Evolutionary conservation across 2,888 invertebrate species (phyloP).

Genomic region (Lithophane semibrunnea): DNA sequence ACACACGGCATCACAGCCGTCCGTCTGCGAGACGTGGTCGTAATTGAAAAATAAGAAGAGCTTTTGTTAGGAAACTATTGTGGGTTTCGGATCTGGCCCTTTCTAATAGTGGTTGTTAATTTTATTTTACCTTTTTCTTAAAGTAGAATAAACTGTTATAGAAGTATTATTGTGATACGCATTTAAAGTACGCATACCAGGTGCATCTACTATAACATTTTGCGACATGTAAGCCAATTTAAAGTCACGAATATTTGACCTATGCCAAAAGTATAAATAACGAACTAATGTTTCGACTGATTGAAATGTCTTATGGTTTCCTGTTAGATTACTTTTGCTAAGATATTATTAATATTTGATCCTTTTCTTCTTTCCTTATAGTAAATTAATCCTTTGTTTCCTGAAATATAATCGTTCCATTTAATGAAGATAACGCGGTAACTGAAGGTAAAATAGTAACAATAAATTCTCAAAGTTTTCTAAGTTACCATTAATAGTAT

Average conservation of each 20-base stretch:
- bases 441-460: slow-evolving; percentile 1
- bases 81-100: slow-evolving; percentile 4
- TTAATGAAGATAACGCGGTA: background rate
- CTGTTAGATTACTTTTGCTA: no score
- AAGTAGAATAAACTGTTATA: background rate
- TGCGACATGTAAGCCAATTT: background rate
- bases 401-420: background rate
- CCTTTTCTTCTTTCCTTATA: background rate
- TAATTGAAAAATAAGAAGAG: slow-evolving; percentile 79
- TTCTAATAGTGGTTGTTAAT: slow-evolving; percentile 17
- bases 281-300: background rate
- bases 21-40: slow-evolving; percentile 65
- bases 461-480: slow-evolving; percentile 24
- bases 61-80: slow-evolving; percentile 50
- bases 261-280: background rate
- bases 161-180: no score
- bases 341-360: background rate
- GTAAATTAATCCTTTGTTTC: background rate
- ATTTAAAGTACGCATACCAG: background rate
- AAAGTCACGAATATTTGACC: background rate
- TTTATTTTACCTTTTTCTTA: background rate
- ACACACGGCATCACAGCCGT: slow-evolving; percentile 69
- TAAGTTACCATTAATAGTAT: slow-evolving; percentile 14
- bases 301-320: background rate
- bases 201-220: no score